Conservation (phyloP, 2,113 vertebrate species). For the Odontophorus gujanensis region DNA sequence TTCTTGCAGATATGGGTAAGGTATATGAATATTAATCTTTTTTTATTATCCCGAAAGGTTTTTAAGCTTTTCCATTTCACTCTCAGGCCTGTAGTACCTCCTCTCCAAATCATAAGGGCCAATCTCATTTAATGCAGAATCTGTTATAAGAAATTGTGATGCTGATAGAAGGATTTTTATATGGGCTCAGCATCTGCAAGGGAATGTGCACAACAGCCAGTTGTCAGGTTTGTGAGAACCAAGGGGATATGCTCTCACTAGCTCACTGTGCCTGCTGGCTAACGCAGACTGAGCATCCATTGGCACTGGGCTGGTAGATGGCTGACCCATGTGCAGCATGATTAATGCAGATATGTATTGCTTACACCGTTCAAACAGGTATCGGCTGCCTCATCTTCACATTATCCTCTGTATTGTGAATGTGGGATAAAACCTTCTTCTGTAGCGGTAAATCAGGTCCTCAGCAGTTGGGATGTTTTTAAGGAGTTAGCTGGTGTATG, state of each 20-base stretch:
- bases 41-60: neutral
- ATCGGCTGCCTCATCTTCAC: neutral
- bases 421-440: neutral
- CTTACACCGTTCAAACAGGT: neutral
- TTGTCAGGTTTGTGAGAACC: neutral
- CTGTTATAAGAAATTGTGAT: neutral
- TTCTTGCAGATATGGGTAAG: neutral
- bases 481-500: neutral
- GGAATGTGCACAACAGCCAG: neutral
- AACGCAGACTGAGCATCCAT: fast-evolving
- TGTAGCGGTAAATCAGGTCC: neutral
- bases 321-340: neutral
- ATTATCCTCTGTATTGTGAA: neutral
- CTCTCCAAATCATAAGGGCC: neutral
- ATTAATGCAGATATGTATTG: neutral
- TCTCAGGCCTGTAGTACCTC: neutral
- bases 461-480: neutral
- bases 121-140: neutral
- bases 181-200: neutral
- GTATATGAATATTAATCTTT: neutral
- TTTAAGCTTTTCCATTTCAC: neutral
- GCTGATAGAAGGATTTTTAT: neutral
- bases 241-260: neutral
- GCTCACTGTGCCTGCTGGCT: neutral
- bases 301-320: neutral